A percentile compares a stretch with the other conserved stretches of the same genome.
Conservation (phyloP, 2,113 vertebrate genomes). For the Sapayoa aenigma region DNA sequence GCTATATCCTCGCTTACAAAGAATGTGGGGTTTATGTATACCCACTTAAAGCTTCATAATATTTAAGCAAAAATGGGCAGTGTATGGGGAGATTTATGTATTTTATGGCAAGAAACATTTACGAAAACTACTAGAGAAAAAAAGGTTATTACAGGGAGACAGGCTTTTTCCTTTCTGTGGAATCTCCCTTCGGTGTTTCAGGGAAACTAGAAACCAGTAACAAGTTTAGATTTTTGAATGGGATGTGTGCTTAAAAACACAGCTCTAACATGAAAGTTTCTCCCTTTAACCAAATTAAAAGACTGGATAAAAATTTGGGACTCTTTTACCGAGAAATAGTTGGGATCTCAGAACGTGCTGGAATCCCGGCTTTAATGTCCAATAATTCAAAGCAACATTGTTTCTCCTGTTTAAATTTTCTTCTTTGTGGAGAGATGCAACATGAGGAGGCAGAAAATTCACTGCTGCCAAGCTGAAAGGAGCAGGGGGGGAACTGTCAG, state of each 20-base stretch:
- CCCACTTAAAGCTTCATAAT: not conserved
- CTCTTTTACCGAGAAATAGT: not conserved
- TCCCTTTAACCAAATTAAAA: conserved; percentile 1
- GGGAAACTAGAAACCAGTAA: not conserved
- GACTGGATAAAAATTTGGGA: not conserved
- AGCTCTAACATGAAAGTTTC: not conserved
- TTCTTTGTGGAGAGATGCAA: conserved; percentile 24
- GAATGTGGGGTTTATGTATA: not conserved
- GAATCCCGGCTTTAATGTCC: not conserved
- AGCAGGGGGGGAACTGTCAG: not conserved
- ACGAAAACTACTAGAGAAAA: not conserved
- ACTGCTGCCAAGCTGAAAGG: not conserved
- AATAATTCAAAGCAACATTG: conserved; percentile 45
- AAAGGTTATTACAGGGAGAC: not conserved
- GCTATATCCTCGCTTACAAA: not conserved
- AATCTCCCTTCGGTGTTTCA: not conserved
- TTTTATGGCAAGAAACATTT: not conserved
- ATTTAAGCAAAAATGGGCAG: not conserved
- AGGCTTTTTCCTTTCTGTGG: not conserved
- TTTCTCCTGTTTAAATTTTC: conserved; percentile 23
- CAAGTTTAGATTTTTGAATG: not conserved
- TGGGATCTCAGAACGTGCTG: not conserved
- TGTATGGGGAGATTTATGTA: not conserved
- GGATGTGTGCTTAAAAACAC: not conserved
- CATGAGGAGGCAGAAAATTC: conserved; percentile 45